Base-by-base conservation (phyloP, 2,888 invertebrate genomes). In the Sphinx pinastri region DNA sequence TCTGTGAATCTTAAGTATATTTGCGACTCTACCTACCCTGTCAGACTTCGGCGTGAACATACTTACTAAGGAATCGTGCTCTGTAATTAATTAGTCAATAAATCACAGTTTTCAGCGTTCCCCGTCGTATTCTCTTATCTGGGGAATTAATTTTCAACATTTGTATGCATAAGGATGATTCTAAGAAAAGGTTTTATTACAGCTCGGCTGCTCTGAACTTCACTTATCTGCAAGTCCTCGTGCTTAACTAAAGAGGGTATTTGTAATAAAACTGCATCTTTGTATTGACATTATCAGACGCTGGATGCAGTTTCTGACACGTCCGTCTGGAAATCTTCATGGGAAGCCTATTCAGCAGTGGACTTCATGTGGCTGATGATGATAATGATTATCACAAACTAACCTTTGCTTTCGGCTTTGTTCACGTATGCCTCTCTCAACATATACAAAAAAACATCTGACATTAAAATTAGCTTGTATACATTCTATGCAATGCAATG, bases 91-190 rank as follows among this genome's bases (percentile, higher is more conserved):
- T 60, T 60, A 47, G 45, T 47, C 60, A 16, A 11, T 60, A 60
- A 60, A 60, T 60, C 57, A 57, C 11, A 13, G n/a, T 38, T 47
- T 45, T 47, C 45, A 16, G 10, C 60, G 45, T 16, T 60, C 16
- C 60, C 47, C 60, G 16, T 5, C 16, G 60, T 45, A 57, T 25
- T 47, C 11, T 60, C 60, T 60, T 60, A 45, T 60, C 60, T 45
- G 16, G 47, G 16, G 45, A 60, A 47, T 60, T 45, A 60, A 47
- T 45, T 60, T 60, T 45, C 45, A 16, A 47, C 60, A 60, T 60
- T 60, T 60, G 60, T 60, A 60, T 60, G 60, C 60, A 16, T 16
- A 60, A n/a, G 60, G 47, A 60, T 47, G n/a, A 47, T 16, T 5
- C 11, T 11, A 47, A 60, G 60, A 47, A 60, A 60, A 47, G 45